Evolutionary conservation across 2,797 vertebrate species (phyloP), one percentile per base, ranked within the genome.

Genomic region (Notolepis coatsorum): DNA sequence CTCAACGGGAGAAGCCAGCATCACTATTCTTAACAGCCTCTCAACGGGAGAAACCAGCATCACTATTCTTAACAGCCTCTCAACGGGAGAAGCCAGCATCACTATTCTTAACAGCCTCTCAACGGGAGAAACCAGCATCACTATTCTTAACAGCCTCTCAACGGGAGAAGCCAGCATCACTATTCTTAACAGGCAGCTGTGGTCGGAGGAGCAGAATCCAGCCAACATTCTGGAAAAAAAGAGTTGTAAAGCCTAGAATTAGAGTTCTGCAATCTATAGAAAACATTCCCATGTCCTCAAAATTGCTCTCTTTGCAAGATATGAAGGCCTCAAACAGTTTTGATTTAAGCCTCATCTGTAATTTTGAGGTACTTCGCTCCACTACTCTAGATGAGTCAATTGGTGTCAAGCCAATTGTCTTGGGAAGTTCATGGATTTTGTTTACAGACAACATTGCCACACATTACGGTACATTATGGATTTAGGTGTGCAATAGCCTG

Each of bases 51-150:
- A n/a, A n/a, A n/a, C 12, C 35, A 37, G 35, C 10, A 37, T 37
- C 12, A 12, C 10, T 33, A 35, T 37, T n/a, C 35, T 37, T 10
- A 5, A 49, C 46, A 28, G 5, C 35, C 17, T 21, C 2, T 28
- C 46, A 9, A 17, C 7, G 6, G 13, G n/a, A 30, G n/a, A 30
- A 49, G 23, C 5, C 8, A 48, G 45, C 28, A 48, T 51, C 28
- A 51, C 35, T 20, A 37, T 52, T 30, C 27, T 27, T 15, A 48
- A 48, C 24, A 48, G 25, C n/a, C n/a, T n/a, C n/a, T n/a, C n/a
- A n/a, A n/a, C n/a, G n/a, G n/a, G n/a, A n/a, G n/a, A 2, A 30
- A 27, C 47, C 47, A 35, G n/a, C 12, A 35, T 52, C 20, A n/a
- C n/a, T n/a, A n/a, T n/a, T n/a, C n/a, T n/a, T n/a, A n/a, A n/a